phyloP scores from a whole-genome alignment of 2,888 invertebrate species.

The Eurytoma californica region DNA sequence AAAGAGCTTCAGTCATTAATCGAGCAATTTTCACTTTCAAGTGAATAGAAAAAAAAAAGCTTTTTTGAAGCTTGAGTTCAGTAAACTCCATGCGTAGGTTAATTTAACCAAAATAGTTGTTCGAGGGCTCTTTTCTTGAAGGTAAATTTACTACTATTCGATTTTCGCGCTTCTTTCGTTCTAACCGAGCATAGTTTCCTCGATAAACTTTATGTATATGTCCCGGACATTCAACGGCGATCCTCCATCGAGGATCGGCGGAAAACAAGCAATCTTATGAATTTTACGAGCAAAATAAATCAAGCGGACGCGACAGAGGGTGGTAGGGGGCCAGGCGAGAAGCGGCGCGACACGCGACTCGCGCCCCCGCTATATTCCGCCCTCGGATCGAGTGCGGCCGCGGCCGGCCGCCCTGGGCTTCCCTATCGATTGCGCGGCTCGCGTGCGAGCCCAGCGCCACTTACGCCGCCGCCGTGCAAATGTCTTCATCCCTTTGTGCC shows the following conservation, averaged over 20 bases:
- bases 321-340: no score
- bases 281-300: slow-evolving; percentile 9
- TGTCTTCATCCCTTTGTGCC: slow-evolving; percentile 68
- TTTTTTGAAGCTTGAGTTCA: no score
- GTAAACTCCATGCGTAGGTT: no score
- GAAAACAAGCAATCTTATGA: background rate
- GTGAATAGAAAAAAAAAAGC: no score
- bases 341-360: slow-evolving; percentile 42
- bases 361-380: background rate
- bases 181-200: no score
- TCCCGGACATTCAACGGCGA: background rate
- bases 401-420: slow-evolving; percentile 12
- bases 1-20: no score
- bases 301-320: background rate
- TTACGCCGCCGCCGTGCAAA: slow-evolving; percentile 65
- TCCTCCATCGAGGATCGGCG: background rate
- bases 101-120: no score
- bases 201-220: no score
- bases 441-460: slow-evolving; percentile 70
- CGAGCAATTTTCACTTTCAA: no score
- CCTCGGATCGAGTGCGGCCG: background rate
- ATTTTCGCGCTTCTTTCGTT: no score
- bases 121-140: background rate
- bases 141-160: background rate
- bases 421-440: slow-evolving; percentile 67